Conservation (phyloP, 1,140 invertebrate genomes). For the Heliconius melpomene region DNA sequence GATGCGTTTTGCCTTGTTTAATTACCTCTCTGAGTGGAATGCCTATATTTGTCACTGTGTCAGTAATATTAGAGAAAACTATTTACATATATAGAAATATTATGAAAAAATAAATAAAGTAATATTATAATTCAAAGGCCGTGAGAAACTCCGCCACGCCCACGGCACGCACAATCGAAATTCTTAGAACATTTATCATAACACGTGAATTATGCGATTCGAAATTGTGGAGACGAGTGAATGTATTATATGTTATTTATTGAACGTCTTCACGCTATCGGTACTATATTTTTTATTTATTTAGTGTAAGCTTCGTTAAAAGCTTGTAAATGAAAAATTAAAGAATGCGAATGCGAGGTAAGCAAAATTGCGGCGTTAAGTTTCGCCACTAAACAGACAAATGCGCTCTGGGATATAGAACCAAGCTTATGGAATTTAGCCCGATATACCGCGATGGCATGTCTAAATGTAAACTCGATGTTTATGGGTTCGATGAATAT, state of each 20-base stretch:
- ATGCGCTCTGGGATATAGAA: no score
- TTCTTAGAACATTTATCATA: constrained; percentile 46
- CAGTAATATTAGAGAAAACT: neutral
- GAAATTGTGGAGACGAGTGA: constrained; percentile 34
- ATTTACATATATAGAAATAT: neutral
- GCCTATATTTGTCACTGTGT: no score
- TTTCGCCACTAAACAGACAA: no score
- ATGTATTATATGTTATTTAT: constrained; percentile 36
- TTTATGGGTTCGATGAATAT: no score
- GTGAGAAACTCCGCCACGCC: constrained; percentile 41
- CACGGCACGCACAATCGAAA: constrained; percentile 38
- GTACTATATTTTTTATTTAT: neutral
- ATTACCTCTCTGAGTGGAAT: no score
- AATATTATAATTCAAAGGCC: constrained; percentile 39
- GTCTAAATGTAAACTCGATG: no score
- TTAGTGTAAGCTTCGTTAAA: neutral
- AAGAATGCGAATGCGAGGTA: no score
- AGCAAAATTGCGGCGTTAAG: no score
- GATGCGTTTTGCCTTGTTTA: no score
- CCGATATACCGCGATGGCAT: no score
- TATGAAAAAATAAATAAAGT: neutral
- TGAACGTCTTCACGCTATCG: constrained; percentile 27
- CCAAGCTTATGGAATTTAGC: no score
- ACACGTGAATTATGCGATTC: constrained; percentile 37
- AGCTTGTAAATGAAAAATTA: no score